These are phyloP conservation scores for Cladorhizidae sp. DNA, from an alignment of 37 sponge, comb jelly and placozoan genomes.

Conservation along the genomic window DNA sequence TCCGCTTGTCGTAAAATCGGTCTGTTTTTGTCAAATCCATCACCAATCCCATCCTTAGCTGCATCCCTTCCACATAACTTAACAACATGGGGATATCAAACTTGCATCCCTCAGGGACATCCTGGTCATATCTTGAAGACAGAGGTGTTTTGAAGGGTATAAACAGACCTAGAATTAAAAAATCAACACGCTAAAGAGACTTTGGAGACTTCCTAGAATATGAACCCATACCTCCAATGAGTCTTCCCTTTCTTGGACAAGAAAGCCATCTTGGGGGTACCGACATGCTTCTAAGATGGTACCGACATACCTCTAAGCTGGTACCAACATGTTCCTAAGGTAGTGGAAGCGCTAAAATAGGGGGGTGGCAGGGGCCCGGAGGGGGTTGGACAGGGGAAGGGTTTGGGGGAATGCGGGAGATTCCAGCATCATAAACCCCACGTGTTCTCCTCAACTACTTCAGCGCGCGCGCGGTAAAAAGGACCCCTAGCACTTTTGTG, in stretches of 20 bases:
- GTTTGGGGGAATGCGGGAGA: no score
- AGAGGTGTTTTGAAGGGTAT: slow-evolving; percentile 97
- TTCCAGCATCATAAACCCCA: no score
- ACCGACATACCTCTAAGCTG: no score
- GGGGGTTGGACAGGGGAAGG: no score
- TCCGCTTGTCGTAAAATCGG: slow-evolving; percentile 86
- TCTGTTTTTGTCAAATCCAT: slow-evolving; percentile 98
- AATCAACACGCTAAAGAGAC: no score
- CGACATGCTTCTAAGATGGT: slow-evolving; percentile 26
- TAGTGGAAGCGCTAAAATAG: no score
- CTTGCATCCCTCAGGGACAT: slow-evolving; percentile 66
- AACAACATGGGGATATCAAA: slow-evolving; percentile 76
- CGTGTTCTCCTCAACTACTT: no score
- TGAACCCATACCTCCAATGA: slow-evolving; percentile 80
- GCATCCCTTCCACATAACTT: slow-evolving; percentile 8
- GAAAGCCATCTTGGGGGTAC: slow-evolving; percentile 91
- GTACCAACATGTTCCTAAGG: no score
- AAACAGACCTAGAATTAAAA: slow-evolving; percentile 70
- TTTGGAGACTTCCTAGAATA: no score
- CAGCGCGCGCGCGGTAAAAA: no score
- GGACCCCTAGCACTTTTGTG: no score
- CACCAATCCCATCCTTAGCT: slow-evolving; percentile 78
- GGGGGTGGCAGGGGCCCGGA: no score
- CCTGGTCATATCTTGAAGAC: slow-evolving; percentile 52
- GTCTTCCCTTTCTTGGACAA: slow-evolving; percentile 92